Conservation (phyloP, 2,888 invertebrate genomes). For the Lithophane leautieri region DNA sequence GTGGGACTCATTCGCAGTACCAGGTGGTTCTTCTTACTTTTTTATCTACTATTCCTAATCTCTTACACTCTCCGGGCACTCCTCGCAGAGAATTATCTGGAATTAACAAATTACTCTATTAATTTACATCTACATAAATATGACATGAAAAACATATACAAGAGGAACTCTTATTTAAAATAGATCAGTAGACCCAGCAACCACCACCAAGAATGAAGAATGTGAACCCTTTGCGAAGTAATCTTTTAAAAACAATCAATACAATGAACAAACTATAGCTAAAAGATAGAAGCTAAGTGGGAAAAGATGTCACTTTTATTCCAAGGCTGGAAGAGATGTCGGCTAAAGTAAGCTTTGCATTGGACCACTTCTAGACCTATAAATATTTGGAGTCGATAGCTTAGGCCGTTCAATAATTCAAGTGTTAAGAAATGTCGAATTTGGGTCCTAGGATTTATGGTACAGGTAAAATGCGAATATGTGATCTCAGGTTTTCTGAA, state of each 20-base stretch:
- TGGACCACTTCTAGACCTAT: slow-evolving; percentile 27
- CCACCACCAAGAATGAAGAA: slow-evolving; percentile 44
- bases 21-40: slow-evolving; percentile 86
- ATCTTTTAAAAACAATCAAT: slow-evolving; percentile 18
- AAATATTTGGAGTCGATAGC: slow-evolving; percentile 53
- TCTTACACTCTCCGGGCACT: slow-evolving; percentile 87
- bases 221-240: slow-evolving; percentile 28
- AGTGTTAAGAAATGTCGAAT: slow-evolving; percentile 48
- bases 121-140: neutral
- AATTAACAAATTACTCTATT: slow-evolving; percentile 69
- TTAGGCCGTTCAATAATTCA: slow-evolving; percentile 57
- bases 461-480: slow-evolving; percentile 27
- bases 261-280: slow-evolving; percentile 15
- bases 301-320: slow-evolving; percentile 44
- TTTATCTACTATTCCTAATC: slow-evolving; percentile 77
- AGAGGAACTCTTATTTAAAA: slow-evolving; percentile 18
- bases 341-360: slow-evolving; percentile 42
- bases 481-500: slow-evolving; percentile 15
- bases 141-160: slow-evolving; percentile 6
- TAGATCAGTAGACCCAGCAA: slow-evolving; percentile 37
- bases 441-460: slow-evolving; percentile 28
- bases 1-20: slow-evolving; percentile 85
- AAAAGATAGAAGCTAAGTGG: slow-evolving; percentile 39
- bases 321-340: slow-evolving; percentile 19
- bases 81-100: slow-evolving; percentile 89